Conservation (phyloP, 2,113 vertebrate genomes). For the Leptodactylus fuscus region DNA sequence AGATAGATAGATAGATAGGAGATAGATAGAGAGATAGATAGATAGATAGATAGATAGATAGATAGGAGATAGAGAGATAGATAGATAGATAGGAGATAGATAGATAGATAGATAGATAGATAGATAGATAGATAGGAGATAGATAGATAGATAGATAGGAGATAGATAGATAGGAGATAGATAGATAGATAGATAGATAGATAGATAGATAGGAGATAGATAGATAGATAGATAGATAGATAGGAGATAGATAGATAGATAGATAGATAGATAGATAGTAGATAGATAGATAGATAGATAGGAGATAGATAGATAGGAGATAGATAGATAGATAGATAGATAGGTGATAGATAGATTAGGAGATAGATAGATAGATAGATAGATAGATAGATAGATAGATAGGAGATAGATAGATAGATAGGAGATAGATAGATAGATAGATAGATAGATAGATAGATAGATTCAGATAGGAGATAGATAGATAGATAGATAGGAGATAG, state of each 20-base stretch:
- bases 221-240: neutral
- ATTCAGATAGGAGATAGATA: too few species aligned
- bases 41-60: neutral
- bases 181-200: neutral
- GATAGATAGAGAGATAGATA: neutral
- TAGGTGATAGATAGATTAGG: too few species aligned
- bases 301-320: neutral
- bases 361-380: too few species aligned
- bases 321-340: neutral
- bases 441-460: too few species aligned
- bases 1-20: too few species aligned
- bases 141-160: neutral
- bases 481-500: too few species aligned
- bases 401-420: too few species aligned
- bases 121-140: neutral
- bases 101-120: conserved; percentile 8
- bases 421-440: too few species aligned
- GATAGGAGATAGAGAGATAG: neutral
- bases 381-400: too few species aligned
- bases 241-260: neutral
- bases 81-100: conserved; percentile 8
- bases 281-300: neutral
- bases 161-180: neutral
- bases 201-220: neutral
- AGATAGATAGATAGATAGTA: neutral